Evolutionary conservation across 2,797 vertebrate genomes (phyloP), one percentile per base, ranked within the genome.

Genomic region (Luscinia luscinia): DNA sequence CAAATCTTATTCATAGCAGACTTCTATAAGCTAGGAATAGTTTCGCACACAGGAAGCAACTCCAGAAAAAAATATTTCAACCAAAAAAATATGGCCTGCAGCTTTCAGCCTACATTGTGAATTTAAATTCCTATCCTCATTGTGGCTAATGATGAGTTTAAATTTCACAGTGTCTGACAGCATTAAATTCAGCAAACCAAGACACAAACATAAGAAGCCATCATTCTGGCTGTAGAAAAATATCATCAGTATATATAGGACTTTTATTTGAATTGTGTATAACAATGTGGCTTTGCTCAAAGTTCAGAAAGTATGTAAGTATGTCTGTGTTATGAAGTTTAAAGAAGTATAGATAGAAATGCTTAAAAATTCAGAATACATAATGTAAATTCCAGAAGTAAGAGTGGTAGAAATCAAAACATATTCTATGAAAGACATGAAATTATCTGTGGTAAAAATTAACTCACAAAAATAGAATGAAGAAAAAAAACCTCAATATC

Each of bases 81-180:
- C 48, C 38, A 69, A 6, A 6, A 6, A 91, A 92, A 73, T 45
- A 82, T 83, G 62, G 51, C 87, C 93, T 93, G 64, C 34, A 92
- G 91, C 66, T 76, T 85, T 81, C 80, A 90, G 52, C 64, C 81
- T 80, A 58, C 26, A 1, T 54, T 77, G 54, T 83, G 75, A 80
- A 79, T 83, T 90, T 92, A 77, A 93, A 95, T 96, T 85, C 54
- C 68, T 76, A 0, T 81, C 57, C 55, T 94, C 45, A 40, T 85
- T 87, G 70, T 92, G 28, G 59, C 59, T 96, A 93, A 96, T 90
- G 84, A 91, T 1, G 8, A 80, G 62, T 88, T 93, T 93, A 69
- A 46, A 84, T 87, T 93, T 95, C 90, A 89, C 62, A 86, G 59
- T 85, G 68, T 93, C 68, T 95, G 87, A 77, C 73, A 92, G 46